Base-by-base conservation (phyloP, 2,888 invertebrate genomes). In the Trachelus tabidus region DNA sequence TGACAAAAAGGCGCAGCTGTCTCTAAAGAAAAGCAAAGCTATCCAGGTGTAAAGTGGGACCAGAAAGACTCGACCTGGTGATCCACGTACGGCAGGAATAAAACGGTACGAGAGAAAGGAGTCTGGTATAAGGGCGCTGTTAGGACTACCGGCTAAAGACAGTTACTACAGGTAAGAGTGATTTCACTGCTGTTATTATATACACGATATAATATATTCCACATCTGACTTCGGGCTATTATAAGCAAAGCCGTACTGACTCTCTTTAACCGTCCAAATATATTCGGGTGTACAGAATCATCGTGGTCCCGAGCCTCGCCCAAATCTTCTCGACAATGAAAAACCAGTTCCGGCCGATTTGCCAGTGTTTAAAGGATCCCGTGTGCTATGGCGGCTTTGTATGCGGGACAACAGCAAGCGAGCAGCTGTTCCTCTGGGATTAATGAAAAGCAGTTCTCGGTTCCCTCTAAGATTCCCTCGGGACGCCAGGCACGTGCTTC, bases 31-130 rank as follows among this genome's bases (percentile, higher is more conserved):
- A 71, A 33, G 71, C 71, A 71, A 71, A 71, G 71, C 33, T 71
- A 71, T 31, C 81, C 82, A 85, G 82, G 83, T 85, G 82, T 79
- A 79, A 78, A 77, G 75, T 73, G 76, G 34, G 78, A 85, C 84
- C 85, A 83, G 85, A 84, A 84, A 85, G 81, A 84, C 80, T 81
- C 84, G 81, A 83, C 82, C 81, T 76, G 82, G 78, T 79, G 78
- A 81, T 80, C 77, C 80, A 79, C 73, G 76, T 68, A 76, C 73
- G 71, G 77, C 77, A 75, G 78, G 73, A 68, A 77, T 77, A 78
- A 68, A 33, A 33, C 71, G 31, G 31, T 31, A 71, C 31, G 71
- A 71, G 71, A 71, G 33, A 71, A 71, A 71, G 71, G 31, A 71
- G 71, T 71, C 71, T 31, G 31, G 71, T 3, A 15, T 71, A 71